Conservation (phyloP, 2,113 vertebrate species). For the Anoplopoma fimbria region DNA sequence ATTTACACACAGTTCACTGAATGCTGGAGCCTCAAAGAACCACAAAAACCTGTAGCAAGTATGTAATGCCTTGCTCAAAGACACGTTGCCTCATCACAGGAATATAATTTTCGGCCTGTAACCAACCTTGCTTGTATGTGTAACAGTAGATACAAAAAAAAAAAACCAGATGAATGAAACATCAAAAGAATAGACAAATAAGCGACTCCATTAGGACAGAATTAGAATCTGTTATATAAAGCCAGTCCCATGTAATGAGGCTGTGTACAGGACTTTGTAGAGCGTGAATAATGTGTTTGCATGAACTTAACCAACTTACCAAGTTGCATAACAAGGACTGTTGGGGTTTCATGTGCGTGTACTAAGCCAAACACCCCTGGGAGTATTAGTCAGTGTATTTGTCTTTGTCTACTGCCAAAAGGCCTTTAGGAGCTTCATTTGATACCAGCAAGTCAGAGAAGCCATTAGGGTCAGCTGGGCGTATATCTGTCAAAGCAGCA, state of each 20-base stretch:
- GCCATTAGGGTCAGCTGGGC: constrained; percentile 27
- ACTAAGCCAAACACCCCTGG: constrained; percentile 16
- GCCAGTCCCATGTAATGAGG: constrained; percentile 30
- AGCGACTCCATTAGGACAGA: constrained; percentile 2
- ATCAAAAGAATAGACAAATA: not conserved
- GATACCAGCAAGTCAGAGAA: not conserved
- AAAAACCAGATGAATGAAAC: constrained; percentile 4
- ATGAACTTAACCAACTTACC: constrained; percentile 56
- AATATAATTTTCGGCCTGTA: not conserved
- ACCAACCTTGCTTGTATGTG: not conserved
- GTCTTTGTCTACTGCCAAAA: constrained; percentile 27
- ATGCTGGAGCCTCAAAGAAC: not conserved
- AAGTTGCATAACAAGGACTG: constrained; percentile 61
- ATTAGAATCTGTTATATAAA: constrained; percentile 51
- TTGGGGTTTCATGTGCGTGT: constrained; percentile 16
- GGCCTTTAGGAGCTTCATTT: constrained; percentile 17
- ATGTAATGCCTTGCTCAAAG: not conserved
- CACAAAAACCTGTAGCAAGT: not conserved
- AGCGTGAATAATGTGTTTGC: constrained; percentile 69
- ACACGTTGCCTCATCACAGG: not conserved
- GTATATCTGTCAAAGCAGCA: constrained; percentile 9
- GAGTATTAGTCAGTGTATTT: constrained; percentile 21
- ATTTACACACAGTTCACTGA: not conserved
- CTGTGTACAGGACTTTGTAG: constrained; percentile 52
- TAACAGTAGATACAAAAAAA: not conserved